Conservation (phyloP, 2,888 invertebrate genomes). For the Capitulum mitella region DNA sequence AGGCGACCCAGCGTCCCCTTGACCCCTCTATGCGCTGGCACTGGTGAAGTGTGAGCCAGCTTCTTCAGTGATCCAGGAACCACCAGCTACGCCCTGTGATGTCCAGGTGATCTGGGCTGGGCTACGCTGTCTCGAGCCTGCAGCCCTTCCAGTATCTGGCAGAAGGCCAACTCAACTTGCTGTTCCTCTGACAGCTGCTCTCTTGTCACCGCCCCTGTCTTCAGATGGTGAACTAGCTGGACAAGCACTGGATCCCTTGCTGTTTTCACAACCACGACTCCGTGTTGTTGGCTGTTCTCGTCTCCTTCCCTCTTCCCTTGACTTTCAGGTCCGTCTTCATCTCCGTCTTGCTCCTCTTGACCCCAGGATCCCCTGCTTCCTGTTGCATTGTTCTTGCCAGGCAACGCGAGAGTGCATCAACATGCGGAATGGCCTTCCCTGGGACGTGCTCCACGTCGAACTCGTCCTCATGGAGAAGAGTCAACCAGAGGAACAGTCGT, state of each 20-base stretch:
- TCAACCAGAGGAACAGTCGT: too few species aligned
- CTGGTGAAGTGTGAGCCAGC: background rate
- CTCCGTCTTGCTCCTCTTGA: background rate
- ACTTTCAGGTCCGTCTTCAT: background rate
- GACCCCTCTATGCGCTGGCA: background rate
- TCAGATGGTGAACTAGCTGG: background rate
- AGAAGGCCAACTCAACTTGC: background rate
- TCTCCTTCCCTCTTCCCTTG: background rate
- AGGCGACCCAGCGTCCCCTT: background rate
- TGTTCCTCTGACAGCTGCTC: background rate
- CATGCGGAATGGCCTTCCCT: too few species aligned
- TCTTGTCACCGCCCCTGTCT: background rate
- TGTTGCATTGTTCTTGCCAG: background rate
- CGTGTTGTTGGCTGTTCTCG: background rate
- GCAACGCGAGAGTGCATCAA: background rate
- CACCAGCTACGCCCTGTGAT: background rate
- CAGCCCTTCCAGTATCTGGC: background rate
- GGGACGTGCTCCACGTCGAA: too few species aligned
- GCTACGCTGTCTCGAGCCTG: background rate
- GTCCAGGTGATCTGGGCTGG: background rate
- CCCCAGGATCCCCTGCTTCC: background rate
- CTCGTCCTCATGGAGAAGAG: too few species aligned
- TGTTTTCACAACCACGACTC: background rate
- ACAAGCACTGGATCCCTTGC: background rate
- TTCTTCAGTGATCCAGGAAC: background rate